Conservation (phyloP, 1,140 invertebrate genomes). For the Hetaerina americana region DNA sequence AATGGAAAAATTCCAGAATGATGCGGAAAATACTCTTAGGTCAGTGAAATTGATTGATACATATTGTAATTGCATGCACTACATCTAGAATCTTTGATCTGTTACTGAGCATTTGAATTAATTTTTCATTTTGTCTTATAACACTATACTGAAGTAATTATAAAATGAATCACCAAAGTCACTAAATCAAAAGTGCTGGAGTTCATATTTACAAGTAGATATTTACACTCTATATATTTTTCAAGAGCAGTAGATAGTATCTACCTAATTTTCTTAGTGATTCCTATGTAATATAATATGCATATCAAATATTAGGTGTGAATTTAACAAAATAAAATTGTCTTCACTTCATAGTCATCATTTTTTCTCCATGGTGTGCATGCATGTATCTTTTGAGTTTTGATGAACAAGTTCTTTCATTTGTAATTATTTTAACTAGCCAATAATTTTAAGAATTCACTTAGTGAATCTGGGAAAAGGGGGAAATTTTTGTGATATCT, state of each 20-base stretch:
- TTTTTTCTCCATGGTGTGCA: neutral
- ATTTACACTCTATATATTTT: no score
- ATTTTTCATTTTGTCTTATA: neutral
- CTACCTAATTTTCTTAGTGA: no score
- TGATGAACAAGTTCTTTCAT: neutral
- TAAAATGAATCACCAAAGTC: neutral
- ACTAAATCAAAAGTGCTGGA: neutral
- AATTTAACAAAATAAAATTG: no score
- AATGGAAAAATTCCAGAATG: neutral
- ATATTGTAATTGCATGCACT: neutral
- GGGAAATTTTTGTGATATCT: neutral
- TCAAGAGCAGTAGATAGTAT: no score
- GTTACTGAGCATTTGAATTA: neutral
- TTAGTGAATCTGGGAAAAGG: neutral
- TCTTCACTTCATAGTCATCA: no score
- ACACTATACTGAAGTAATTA: neutral
- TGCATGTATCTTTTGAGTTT: neutral
- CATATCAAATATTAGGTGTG: no score
- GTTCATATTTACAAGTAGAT: neutral
- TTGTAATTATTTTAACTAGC: neutral
- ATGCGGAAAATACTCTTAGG: constrained; percentile 1
- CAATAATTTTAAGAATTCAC: neutral
- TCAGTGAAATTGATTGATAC: neutral
- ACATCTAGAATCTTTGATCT: neutral
- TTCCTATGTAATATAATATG: no score